phyloP scores from a whole-genome alignment of 2,888 invertebrate species.

The Synanthedon formicaeformis region DNA sequence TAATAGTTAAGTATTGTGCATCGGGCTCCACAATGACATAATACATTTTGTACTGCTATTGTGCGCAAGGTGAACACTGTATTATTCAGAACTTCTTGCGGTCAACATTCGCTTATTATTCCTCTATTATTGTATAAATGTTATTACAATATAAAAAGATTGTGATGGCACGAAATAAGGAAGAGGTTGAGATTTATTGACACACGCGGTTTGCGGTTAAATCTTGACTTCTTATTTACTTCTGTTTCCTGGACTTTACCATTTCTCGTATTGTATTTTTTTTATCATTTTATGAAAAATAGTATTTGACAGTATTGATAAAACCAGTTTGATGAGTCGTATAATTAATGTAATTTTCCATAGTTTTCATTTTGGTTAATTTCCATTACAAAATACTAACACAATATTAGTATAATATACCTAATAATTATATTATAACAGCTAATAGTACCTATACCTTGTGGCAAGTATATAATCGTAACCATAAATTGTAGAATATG shows the following conservation, averaged over 20 bases:
- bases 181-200: constrained; percentile 43
- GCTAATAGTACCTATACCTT: no score
- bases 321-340: no score
- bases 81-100: constrained; percentile 29
- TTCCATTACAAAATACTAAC: no score
- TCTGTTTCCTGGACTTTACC: neutral
- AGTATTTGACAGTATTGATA: no score
- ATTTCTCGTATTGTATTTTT: no score
- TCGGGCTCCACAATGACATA: constrained; percentile 31
- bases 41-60: constrained; percentile 38
- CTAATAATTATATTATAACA: no score
- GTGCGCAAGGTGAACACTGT: constrained; percentile 39
- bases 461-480: no score
- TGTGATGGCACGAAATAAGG: constrained; percentile 42
- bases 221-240: neutral
- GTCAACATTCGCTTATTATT: constrained; percentile 42
- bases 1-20: constrained; percentile 4
- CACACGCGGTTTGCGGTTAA: constrained; percentile 24
- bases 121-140: constrained; percentile 26
- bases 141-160: constrained; percentile 26
- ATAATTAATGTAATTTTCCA: no score
- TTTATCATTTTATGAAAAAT: no score
- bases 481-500: no score
- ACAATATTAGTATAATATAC: no score
- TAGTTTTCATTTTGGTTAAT: no score